Base-by-base conservation (phyloP, 2,113 vertebrate genomes). In the Austrofundulus limnaeus region DNA sequence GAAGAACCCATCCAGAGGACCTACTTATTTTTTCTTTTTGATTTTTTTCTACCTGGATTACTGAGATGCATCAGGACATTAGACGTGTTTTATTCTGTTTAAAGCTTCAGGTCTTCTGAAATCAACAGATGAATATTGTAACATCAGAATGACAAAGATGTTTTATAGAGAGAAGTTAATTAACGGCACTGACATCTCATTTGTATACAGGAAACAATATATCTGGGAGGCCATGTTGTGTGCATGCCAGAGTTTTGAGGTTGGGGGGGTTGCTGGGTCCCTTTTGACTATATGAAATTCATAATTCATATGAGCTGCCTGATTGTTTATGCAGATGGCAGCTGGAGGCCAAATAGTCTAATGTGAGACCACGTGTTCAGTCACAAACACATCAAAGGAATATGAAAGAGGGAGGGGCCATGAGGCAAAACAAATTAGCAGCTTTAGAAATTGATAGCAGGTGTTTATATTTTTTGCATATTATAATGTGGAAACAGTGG, bases 401-500 rank as follows among this genome's bases (percentile, higher is more conserved):
- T 82, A 85, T 70, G 70, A 87, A 80, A 42, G 16, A 45, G 25
- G 34, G 11, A 49, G 34, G 50, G 24, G 24, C 49, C 19, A 57
- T 8, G n/a, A 42, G 72, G 75, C 71, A 75, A 77, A 68, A 78
- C 80, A 87, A 83, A 89, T 82, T 78, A 84, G 72, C 72, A 75
- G 61, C 80, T 82, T 86, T 79, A 83, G 72, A 87, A 87, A 84
- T 61, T 79, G 72, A 86, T 79, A 79, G 88, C 89, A 91, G 89
- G 88, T 89, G 89, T 87, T 88, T 89, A 89, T 81, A 38, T 65
- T 84, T 51, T 86, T 75, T 85, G 87, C 81, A 88, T 88, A 83
- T 84, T 70, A 56, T 84, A 86, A 87, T 56, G 45, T 39, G 16
- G 58, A 17, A 12, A 25, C 34, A n/a, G 21, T 25, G 70, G 47